Evolutionary conservation across 2,113 vertebrate genomes (phyloP), one percentile per base, ranked within the genome.

Genomic region (Hylia prasina): DNA sequence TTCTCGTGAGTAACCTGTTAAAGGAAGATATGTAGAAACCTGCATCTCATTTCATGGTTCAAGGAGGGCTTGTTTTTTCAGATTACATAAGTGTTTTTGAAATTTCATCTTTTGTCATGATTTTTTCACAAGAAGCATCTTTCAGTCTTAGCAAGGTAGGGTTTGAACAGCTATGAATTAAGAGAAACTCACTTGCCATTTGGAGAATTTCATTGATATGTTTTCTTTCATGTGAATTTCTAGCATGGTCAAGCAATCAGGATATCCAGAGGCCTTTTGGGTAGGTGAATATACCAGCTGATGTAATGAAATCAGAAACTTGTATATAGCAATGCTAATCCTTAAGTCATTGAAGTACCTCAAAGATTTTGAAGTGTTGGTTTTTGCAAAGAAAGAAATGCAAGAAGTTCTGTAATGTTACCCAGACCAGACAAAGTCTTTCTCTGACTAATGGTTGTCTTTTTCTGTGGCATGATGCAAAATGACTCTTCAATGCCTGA

Each of bases 1-100:
- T 87, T 95, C 82, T 90, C 75, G 21, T 71, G 79, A 70, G 91
- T 94, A 95, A 87, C 83, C 80, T 78, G 56, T 91, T 53, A 90
- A 96, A 88, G 69, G 51, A 90, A 63, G 85, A 63, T 86, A 77
- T 0, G 0, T 90, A 80, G 75, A 94, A 90, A 80, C 54, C 71
- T 85, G 64, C 63, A 77, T 92, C n/a, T 90, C 58, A 73, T 94
- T 96, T 88, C 79, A 39, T 88, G 68, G 51, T 88, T 96, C 94
- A 93, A 96, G 51, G 56, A 83, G 79, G 82, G 40, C 90, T 96
- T 95, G 51, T 51, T 77, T 87, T 88, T 93, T 85, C 42, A 87
- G 83, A 47, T 94, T 93, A 81, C 77, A 14, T 83, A 93, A 86
- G 72, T 94, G 79, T 71, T 96, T 96, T 96, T 95, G 90, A 96